Evolutionary conservation across 2,797 vertebrate species (phyloP), one percentile per base, ranked within the genome.

Genomic region (Sandelia bainsii): DNA sequence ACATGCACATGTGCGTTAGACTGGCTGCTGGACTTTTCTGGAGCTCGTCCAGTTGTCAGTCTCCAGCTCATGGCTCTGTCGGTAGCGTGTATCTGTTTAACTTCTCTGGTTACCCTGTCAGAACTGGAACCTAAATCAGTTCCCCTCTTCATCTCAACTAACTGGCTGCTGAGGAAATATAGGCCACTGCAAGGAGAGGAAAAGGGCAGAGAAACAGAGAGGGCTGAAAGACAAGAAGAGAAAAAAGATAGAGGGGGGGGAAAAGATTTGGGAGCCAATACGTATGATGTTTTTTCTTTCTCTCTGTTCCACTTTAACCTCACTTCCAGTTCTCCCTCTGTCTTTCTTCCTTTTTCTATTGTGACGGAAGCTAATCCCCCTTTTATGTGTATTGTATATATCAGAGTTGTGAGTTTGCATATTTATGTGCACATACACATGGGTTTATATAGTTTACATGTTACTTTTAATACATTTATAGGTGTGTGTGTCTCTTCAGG

Each of bases 151-250:
- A 2, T 72, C 73, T 85, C 72, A 60, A 34, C 81, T 65, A 72
- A 84, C 79, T 90, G 77, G 81, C 79, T 72, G 77, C 72, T 32
- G 51, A 80, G 80, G 77, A 87, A 86, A 89, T 75, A 65, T 79
- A 74, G 85, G 79, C 81, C 81, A 70, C 61, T 22, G 53, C 5
- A 27, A 81, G 72, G 66, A 60, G 37, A 64, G 53, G 74, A 69
- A 75, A 74, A 79, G 74, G 67, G 37, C 60, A 64, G 25, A 50
- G 72, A 64, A n/a, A 34, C 22, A 39, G 8, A 20, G 19, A 22
- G 46, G 32, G 60, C 3, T 8, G 27, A 10, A 46, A 27, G 52
- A 34, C 19, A 23, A 34, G 32, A 22, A 40, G 62, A 39, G 39
- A 9, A 19, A 11, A 39, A 3, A 45, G 25, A 17, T 29, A 22